Evolutionary conservation across 2,113 vertebrate genomes (phyloP).

Genomic region (Sclerurus mexicanus): DNA sequence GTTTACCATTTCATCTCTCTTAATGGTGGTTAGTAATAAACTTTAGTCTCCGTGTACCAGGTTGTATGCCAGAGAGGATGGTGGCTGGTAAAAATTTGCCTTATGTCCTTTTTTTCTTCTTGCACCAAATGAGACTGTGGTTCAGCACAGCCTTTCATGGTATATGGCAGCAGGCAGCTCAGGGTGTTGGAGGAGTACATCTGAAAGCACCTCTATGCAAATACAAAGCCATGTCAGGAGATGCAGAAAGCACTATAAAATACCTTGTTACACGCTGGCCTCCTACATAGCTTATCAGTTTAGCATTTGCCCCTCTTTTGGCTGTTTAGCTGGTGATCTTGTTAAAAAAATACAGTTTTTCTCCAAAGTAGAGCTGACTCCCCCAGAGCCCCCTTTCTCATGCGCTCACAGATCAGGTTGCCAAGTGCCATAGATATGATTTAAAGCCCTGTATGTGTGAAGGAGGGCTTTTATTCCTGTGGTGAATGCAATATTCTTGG

Average conservation of each 20-base stretch:
- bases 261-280: neutral
- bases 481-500: neutral
- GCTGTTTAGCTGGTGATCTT: neutral
- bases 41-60: neutral
- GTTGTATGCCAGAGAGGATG: neutral
- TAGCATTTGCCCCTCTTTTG: neutral
- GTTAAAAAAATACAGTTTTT: neutral
- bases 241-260: neutral
- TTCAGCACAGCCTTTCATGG: neutral
- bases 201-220: neutral
- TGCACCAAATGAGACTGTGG: neutral
- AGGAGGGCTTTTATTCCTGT: neutral
- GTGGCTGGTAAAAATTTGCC: neutral
- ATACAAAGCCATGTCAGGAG: neutral
- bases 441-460: neutral
- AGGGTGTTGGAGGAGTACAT: neutral
- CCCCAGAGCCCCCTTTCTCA: neutral
- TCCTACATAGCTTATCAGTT: neutral
- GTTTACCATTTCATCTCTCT: neutral
- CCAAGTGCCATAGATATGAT: neutral
- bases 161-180: neutral
- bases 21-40: neutral
- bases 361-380: neutral
- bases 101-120: neutral
- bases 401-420: neutral